Percentiles rank a stretch among this genome's conserved stretches.
Evolutionary conservation across 2,113 vertebrate species (phyloP).

Genomic region (Ursus arctos): DNA sequence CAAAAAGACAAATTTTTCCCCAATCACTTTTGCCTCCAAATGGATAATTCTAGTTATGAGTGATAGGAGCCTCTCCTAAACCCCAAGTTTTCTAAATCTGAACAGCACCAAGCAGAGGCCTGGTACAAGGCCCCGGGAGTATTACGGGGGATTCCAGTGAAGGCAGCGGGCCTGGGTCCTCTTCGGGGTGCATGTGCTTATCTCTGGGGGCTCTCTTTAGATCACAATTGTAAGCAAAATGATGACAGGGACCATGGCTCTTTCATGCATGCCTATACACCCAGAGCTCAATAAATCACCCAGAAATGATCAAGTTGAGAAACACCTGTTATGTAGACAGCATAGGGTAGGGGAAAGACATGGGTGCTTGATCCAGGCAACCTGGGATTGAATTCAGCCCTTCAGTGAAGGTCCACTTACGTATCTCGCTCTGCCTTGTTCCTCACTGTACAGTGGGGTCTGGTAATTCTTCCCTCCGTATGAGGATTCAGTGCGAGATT

Average conservation of each 20-base stretch:
- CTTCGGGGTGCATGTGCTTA: neutral
- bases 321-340: fast-evolving
- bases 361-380: neutral
- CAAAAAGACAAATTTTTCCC: neutral
- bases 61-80: no score
- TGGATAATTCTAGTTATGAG: neutral
- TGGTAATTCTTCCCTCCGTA: fast-evolving
- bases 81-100: fast-evolving
- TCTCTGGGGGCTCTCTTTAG: neutral
- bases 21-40: neutral
- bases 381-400: neutral
- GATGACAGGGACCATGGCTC: neutral
- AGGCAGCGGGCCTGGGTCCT: fast-evolving
- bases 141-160: fast-evolving
- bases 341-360: fast-evolving
- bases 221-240: no score
- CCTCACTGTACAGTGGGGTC: neutral
- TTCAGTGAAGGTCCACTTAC: fast-evolving
- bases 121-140: no score
- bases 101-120: fast-evolving
- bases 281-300: neutral
- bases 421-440: fast-evolving
- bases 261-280: fast-evolving
- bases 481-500: neutral
- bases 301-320: neutral